Base-by-base conservation (phyloP, 2,888 invertebrate species). In the Patella ulyssiponensis region DNA sequence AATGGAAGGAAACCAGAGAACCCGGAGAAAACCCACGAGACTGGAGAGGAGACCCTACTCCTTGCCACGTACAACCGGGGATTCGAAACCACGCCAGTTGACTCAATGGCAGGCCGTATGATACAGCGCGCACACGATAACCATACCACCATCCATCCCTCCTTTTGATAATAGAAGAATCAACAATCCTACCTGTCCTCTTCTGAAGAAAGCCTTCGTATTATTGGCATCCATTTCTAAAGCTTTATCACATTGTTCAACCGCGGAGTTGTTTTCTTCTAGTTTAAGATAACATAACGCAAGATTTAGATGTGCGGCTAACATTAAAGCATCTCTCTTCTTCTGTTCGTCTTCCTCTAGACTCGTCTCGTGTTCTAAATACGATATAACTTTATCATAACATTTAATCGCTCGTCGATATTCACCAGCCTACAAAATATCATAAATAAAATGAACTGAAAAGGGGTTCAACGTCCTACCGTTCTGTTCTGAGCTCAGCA, bases 161-260 rank as follows among this genome's bases (percentile, higher is more conserved):
- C n/a, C n/a, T 27, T 27, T 27, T 27, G 27, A 27, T 27, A 27
- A 27, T 27, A 27, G 27, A 27, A 27, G 27, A 2, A 27, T 27
- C 2, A 27, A 27, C 2, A 17, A n/a, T 44, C 83, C 85, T 89
- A 93, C 93, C 91, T 95, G 95, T 0, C 97, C 98, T 84, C 96
- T 93, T 85, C 99, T 94, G 92, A 97, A 99, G 52, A 96, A 92
- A 0, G 96, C 98, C 92, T 99, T 99, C 15, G 96, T 95, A 91
- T 96, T 98, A 44, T 93, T 93, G 0, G 94, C 91, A 87, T 96
- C 96, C 1, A 95, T 85, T 77, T 94, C 94, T 5, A 99, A 92
- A 0, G 95, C 98, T 85, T 95, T 94, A 71, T 94, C 94, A 71
- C 98, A 97, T 72, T 95, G 93, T 73, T 95, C 94, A 86, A 94